Evolutionary conservation across 2,888 invertebrate genomes (phyloP).

Genomic region (Cheilosia urbana): DNA sequence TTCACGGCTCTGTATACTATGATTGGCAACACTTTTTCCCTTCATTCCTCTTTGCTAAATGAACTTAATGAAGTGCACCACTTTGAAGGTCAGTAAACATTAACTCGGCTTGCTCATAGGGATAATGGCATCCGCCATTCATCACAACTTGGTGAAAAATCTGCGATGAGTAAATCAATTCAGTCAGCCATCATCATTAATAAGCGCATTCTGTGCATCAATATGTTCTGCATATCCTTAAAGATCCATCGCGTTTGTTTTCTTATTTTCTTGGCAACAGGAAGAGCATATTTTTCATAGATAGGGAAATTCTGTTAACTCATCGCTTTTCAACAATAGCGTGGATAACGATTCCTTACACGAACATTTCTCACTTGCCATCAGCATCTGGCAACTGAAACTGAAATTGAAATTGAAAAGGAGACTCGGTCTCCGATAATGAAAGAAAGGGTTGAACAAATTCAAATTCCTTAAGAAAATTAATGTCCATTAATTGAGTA

Average conservation of each 20-base stretch:
- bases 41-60: conserved; percentile 17
- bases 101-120: conserved; percentile 22
- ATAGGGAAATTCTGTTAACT: conserved; percentile 29
- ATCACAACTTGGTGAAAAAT: conserved; percentile 23
- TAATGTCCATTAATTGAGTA: conserved; percentile 29
- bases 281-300: conserved; percentile 4
- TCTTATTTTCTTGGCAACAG: conserved; percentile 18
- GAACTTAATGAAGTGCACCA: conserved; percentile 57
- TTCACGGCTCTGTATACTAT: not conserved
- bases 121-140: conserved; percentile 49
- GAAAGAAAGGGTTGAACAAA: conserved; percentile 11
- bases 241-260: conserved; percentile 15
- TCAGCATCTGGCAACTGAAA: conserved; percentile 50
- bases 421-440: conserved; percentile 5
- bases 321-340: conserved; percentile 48
- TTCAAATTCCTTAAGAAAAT: conserved; percentile 9
- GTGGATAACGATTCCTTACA: conserved; percentile 14
- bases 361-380: conserved; percentile 59
- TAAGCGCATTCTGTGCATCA: conserved; percentile 42
- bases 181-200: conserved; percentile 57
- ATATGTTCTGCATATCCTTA: conserved; percentile 6
- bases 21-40: not conserved
- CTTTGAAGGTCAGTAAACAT: conserved; percentile 67
- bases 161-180: conserved; percentile 53
- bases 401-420: conserved; percentile 29